Base-by-base conservation (phyloP, 2,888 invertebrate genomes). In the Copidosoma aretas region DNA sequence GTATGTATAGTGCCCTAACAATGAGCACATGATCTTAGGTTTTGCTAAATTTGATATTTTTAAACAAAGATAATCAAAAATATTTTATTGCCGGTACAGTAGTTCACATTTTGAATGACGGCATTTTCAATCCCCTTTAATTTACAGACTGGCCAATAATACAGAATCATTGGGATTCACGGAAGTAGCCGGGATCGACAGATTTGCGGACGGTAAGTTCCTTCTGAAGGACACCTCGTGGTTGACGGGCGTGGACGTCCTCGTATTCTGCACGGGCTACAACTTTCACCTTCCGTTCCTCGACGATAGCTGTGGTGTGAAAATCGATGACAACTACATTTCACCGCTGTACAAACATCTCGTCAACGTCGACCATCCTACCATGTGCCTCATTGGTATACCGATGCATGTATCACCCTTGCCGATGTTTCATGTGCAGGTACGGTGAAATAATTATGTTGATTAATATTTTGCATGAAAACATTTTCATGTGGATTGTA, bases 181-280 rank as follows among this genome's bases (percentile, higher is more conserved):
- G 4, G 54, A 66, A 10, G 66, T 66, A 1, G 22, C n/a, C 5
- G 66, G 63, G 10, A 57, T 70, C 15, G 60, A 60, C 1, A 58
- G 51, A 54, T 67, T 68, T 15, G 58, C 63, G n/a, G 19, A 52
- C 32, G 64, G 19, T 0, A 53, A 59, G 51, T 66, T 66, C 39
- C 15, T 70, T 59, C 89, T 93, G 74, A 80, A 85, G 46, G 91
- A 92, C 78, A 89, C 86, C 24, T 86, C 86, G 1, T 84, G 83
- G 68, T 1, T 19, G 5, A 87, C 89, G 73, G 84, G 86, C 14
- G 85, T 89, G 17, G 92, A 93, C 77, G 86, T 86, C 21, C 86
- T 92, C 22, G 85, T 93, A 73, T 88, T 89, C 78, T 92, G 91
- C 78, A 93, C 93, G 78, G 93, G 94, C 1, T 94, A 92, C 81